Base-by-base conservation (phyloP, 2,888 invertebrate genomes). In the Zele albiditarsus region DNA sequence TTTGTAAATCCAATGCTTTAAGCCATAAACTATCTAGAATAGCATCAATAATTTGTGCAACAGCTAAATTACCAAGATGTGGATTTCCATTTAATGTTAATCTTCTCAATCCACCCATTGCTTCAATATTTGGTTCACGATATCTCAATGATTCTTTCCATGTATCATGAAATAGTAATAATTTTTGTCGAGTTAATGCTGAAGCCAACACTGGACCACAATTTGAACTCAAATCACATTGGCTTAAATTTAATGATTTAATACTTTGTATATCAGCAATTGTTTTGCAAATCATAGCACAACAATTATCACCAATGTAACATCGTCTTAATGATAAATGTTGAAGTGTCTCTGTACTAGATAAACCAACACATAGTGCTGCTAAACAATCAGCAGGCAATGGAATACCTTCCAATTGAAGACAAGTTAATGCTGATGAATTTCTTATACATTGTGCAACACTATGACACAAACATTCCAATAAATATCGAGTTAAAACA, bases 131-230 rank as follows among this genome's bases (percentile, higher is more conserved):
- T 0, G 95, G 94, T 65, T 93, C 91, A 20, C 94, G 92, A 85
- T 95, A 95, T n/a, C 96, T 92, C 71, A 96, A 87, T 8, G 95
- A 95, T 81, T 94, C 93, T 78, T 94, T 93, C 96, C 96, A 96
- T 77, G 94, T 94, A 85, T 96, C 95, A 80, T 94, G 94, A 85
- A 94, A 95, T 71, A 95, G 92, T 74, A 93, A 91, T 73, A 94
- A 91, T 85, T 94, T 94, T 85, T 94, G 94, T 81, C 92, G 92
- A 90, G 93, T 89, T 3, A 89, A 82, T 3, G 84, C 87, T 1
- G 84, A 93, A 0, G 94, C 93, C 49, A 96, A 90, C 70, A 92
- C 91, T 0, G 91, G 89, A 0, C 94, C 95, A 25, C 94, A 94
- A 38, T 91, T 89, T 0, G 91, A 84, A 0, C 93, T 92, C 14